Percentiles rank a stretch among this genome's conserved stretches.
These are phyloP conservation scores for Ochropacha duplaris DNA, from an alignment of 2,888 invertebrate genomes.

Conservation along the genomic window DNA sequence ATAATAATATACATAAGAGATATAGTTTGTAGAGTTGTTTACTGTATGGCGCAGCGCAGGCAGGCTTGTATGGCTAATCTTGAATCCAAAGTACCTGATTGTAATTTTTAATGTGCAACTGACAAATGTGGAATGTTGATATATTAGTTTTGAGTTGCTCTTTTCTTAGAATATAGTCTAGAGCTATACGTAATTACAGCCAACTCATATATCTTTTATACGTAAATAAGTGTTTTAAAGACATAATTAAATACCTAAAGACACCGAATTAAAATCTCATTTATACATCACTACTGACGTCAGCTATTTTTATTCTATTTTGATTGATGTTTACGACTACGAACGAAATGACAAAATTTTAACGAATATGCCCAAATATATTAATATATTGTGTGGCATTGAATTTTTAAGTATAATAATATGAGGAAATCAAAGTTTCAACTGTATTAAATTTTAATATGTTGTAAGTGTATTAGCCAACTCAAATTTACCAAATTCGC, in stretches of 20 bases:
- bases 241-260: not conserved
- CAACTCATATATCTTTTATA: not conserved
- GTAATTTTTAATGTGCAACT: not conserved
- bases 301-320: not conserved
- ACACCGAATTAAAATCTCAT: not conserved
- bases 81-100: not conserved
- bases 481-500: not conserved
- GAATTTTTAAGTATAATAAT: not conserved
- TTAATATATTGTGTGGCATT: not conserved
- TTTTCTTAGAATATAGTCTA: not conserved
- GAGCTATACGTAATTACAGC: too few relatives aligned
- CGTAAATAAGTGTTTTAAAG: too few relatives aligned
- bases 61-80: not conserved
- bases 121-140: not conserved
- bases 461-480: not conserved
- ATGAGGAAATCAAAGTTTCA: not conserved
- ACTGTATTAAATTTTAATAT: not conserved
- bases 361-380: not conserved
- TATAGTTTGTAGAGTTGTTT: not conserved
- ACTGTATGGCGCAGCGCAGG: not conserved
- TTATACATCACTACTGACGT: not conserved
- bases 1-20: not conserved
- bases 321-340: not conserved
- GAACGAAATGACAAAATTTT: not conserved
- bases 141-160: not conserved